Percentiles rank a stretch among this genome's conserved stretches.
phyloP scores from a whole-genome alignment of 2,797 vertebrate genomes.

The Pangasius djambal region DNA sequence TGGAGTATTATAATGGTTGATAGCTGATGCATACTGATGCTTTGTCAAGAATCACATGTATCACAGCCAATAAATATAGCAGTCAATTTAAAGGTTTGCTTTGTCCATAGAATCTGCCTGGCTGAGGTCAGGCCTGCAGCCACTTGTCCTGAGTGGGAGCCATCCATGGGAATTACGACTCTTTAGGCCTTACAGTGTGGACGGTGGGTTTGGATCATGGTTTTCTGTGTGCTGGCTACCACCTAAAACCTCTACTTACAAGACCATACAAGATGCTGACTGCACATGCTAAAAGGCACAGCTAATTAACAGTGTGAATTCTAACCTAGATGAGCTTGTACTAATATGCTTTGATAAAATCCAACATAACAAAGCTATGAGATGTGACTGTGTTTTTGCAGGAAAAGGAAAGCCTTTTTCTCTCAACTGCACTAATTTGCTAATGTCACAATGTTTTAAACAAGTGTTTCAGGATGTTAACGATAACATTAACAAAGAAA shows the following conservation, averaged over 20 bases:
- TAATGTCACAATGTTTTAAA: slow-evolving; percentile 24
- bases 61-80: slow-evolving; percentile 63
- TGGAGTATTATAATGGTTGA: not conserved
- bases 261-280: slow-evolving; percentile 19
- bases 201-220: slow-evolving; percentile 76
- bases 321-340: slow-evolving; percentile 70
- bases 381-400: not conserved
- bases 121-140: slow-evolving; percentile 79
- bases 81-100: slow-evolving; percentile 60
- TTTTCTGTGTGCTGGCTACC: slow-evolving; percentile 55
- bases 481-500: slow-evolving; percentile 8
- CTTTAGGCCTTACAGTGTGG: slow-evolving; percentile 77
- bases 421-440: slow-evolving; percentile 36
- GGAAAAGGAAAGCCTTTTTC: not conserved
- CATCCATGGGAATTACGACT: slow-evolving; percentile 83
- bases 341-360: slow-evolving; percentile 68
- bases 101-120: slow-evolving; percentile 81
- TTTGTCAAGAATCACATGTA: not conserved
- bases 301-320: slow-evolving; percentile 49
- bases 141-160: slow-evolving; percentile 84
- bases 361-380: slow-evolving; percentile 8
- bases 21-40: not conserved
- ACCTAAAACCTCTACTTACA: slow-evolving; percentile 65
- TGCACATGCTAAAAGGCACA: slow-evolving; percentile 35
- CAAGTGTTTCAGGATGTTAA: slow-evolving; percentile 7